Base-by-base conservation (phyloP, 2,888 invertebrate genomes). In the Ganaspis brasiliensis region DNA sequence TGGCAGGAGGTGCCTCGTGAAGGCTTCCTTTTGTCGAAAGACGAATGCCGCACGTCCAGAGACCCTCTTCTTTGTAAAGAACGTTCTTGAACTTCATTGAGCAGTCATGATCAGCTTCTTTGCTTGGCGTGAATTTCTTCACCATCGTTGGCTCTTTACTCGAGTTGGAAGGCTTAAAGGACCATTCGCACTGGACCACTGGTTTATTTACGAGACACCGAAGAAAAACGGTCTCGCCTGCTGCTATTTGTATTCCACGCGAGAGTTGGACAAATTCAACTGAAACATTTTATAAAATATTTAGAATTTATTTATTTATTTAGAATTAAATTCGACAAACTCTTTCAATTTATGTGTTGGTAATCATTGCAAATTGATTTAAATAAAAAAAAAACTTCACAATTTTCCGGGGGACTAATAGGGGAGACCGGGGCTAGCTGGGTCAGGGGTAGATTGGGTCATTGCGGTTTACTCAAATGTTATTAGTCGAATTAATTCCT, bases 191-290 rank as follows among this genome's bases (percentile, higher is more conserved):
- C 73, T 89, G 88, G 71, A 87, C 87, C 57, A 91, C 90, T 16
- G 90, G 90, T 67, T 89, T 90, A 82, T 91, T 90, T 70, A 87
- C 88, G 78, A 91, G 81, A 78, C 91, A 91, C 52, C 90, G 86
- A 67, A 91, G 83, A 5, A 89, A 85, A 31, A 90, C 89, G 16
- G 91, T 88, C 79, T 91, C 91, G 37, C 91, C 90, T 4, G 89
- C 87, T 2, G 91, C 88, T 75, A 89, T 89, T 79, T 91, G 90
- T 52, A 91, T 87, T 71, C 88, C 91, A 75, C 87, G 87, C 24
- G 91, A 91, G 74, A 91, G 84, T 79, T 91, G 91, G 26, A 91
- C 90, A 81, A 91, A 91, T 79, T 91, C 89, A 76, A 91, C 91
- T 89, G 83, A 73, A 84, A 86, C 78, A 76, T 19, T 49, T 49